These are phyloP conservation scores for Rattus norvegicus DNA, from an alignment of 2,113 vertebrate genomes.

Conservation along the genomic window GRCr8 NC_086020.1:139057001-139057500, in stretches of 20 bases:
- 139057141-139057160: background rate
- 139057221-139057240: background rate
- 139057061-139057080: background rate
- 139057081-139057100: background rate
- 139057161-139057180: background rate
- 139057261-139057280: background rate
- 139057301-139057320: background rate
- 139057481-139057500: constrained; percentile 20
- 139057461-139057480: background rate
- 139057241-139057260: background rate
- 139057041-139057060: background rate
- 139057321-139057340: background rate
- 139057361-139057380: constrained; percentile 25
- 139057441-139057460: background rate
- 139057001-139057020: background rate
- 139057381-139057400: constrained; percentile 46
- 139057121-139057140: background rate
- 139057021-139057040: background rate
- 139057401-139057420: background rate
- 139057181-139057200: background rate
- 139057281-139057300: background rate
- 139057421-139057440: background rate
- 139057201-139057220: background rate
- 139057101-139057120: background rate
- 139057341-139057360: background rate